phyloP scores from a whole-genome alignment of 2,888 invertebrate species.

The Disparrhopalites patrizii region DNA sequence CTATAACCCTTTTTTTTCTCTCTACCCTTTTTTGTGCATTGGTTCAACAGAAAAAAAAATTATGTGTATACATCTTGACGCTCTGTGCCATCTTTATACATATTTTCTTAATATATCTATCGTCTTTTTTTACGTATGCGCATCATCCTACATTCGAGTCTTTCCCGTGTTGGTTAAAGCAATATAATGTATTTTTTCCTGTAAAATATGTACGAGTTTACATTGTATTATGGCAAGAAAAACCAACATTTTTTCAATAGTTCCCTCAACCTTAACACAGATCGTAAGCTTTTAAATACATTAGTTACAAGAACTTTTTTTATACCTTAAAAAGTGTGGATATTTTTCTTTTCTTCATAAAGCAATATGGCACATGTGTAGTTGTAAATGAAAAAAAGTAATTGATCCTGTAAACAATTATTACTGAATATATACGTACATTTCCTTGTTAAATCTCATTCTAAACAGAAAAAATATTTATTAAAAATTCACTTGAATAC shows the following conservation, averaged over 20 bases:
- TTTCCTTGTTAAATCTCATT: too few species aligned
- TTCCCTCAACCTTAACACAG: too few species aligned
- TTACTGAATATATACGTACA: neutral
- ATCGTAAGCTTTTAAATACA: neutral
- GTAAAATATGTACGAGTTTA: too few species aligned
- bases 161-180: constrained; percentile 11
- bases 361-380: neutral
- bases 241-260: too few species aligned
- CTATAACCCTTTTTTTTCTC: neutral
- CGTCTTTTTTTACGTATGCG: too few species aligned
- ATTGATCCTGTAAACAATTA: neutral
- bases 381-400: neutral
- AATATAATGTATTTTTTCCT: constrained; percentile 3
- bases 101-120: too few species aligned
- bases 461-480: too few species aligned
- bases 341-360: neutral
- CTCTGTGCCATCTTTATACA: too few species aligned
- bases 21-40: neutral
- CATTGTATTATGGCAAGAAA: too few species aligned
- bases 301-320: neutral
- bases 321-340: neutral
- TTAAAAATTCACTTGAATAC: too few species aligned
- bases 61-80: constrained; percentile 2
- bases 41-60: neutral
- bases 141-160: too few species aligned